Percentiles rank a stretch among this genome's conserved stretches.
Conservation (phyloP, 2,888 invertebrate species). For the Chalcosyrphus nemorum region DNA sequence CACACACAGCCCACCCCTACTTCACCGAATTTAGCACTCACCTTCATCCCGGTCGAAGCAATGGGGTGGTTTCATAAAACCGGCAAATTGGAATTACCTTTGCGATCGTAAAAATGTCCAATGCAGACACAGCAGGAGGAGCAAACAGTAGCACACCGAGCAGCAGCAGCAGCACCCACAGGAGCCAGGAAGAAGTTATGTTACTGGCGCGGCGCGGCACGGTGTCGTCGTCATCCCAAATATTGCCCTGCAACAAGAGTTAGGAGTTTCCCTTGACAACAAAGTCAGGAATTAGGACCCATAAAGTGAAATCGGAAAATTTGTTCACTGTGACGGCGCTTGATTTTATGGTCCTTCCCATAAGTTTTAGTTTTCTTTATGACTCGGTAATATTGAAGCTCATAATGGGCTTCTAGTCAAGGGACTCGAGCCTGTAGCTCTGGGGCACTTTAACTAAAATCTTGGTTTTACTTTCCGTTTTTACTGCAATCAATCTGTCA, state of each 20-base stretch:
- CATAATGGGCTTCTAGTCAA: conserved; percentile 11
- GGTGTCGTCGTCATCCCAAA: not conserved
- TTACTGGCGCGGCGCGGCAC: too few species aligned
- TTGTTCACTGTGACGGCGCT: conserved; percentile 49
- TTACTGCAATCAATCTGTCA: conserved; percentile 29
- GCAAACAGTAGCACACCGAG: not conserved
- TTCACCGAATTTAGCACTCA: not conserved
- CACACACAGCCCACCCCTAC: not conserved
- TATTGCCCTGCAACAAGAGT: conserved; percentile 2
- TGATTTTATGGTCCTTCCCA: conserved; percentile 50
- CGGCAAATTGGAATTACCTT: conserved; percentile 59
- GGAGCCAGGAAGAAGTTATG: conserved; percentile 1
- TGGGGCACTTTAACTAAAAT: not conserved
- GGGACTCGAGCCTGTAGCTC: not conserved
- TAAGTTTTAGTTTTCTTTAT: conserved; percentile 57
- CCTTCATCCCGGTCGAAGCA: not conserved
- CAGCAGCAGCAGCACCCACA: not conserved
- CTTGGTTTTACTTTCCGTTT: not conserved
- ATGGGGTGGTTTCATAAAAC: conserved; percentile 39
- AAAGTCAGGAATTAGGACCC: conserved; percentile 53
- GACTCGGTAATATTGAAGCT: conserved; percentile 12
- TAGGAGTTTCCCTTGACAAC: conserved; percentile 35
- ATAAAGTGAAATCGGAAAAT: conserved; percentile 61
- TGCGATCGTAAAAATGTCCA: conserved; percentile 65
- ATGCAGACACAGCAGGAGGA: conserved; percentile 20